A percentile compares a stretch with the other conserved stretches of the same genome.
Evolutionary conservation across 1,140 invertebrate genomes (phyloP).

Genomic region (Orchestia grillus): DNA sequence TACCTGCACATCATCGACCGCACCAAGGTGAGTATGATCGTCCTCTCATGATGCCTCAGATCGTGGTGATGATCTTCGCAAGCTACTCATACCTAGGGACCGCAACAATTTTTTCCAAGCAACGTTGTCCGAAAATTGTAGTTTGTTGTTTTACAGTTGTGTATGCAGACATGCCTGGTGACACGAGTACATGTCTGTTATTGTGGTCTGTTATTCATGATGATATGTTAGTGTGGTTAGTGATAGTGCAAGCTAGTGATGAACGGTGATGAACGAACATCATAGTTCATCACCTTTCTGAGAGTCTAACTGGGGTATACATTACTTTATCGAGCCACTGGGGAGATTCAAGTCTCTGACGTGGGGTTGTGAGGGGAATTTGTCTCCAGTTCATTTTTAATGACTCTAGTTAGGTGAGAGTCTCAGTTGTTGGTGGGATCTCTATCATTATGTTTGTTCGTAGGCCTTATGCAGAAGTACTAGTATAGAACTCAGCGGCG

Average conservation of each 20-base stretch:
- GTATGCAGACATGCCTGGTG: neutral
- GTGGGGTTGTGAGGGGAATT: neutral
- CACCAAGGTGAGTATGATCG: slow-evolving; percentile 77
- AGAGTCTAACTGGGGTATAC: too few species aligned
- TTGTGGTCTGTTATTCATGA: neutral
- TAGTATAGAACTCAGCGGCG: too few species aligned
- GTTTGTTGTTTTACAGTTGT: neutral
- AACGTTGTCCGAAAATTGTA: neutral
- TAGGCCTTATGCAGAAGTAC: too few species aligned
- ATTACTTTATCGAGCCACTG: too few species aligned
- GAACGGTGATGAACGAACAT: neutral
- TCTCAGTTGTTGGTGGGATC: neutral
- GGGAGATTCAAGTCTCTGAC: neutral
- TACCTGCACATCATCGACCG: slow-evolving; percentile 97
- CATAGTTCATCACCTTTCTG: too few species aligned
- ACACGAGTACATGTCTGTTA: neutral
- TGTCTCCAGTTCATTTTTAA: too few species aligned
- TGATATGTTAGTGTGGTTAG: neutral
- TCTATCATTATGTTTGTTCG: too few species aligned
- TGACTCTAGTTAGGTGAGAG: too few species aligned
- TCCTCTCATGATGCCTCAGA: neutral
- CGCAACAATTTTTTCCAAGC: neutral
- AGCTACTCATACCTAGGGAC: neutral
- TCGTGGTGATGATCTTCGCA: neutral
- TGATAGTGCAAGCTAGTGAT: neutral